Conservation (phyloP, 2,797 vertebrate species). For the Catostomus latipinnis region DNA sequence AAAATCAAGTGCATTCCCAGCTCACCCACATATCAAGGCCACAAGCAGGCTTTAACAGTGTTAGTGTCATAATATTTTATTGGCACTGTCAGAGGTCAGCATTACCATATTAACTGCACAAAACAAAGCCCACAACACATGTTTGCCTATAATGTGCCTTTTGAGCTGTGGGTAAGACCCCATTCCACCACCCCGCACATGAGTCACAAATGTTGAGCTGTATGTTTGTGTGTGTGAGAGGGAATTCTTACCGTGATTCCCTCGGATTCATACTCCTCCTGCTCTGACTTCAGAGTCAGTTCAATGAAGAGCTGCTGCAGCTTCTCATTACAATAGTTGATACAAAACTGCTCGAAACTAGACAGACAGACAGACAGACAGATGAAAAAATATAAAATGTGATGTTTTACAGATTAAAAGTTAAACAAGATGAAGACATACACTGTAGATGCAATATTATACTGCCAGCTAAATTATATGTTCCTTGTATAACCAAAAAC, state of each 20-base stretch:
- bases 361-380: not conserved
- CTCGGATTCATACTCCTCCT: slow-evolving; percentile 96
- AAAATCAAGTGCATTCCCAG: slow-evolving; percentile 30
- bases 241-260: slow-evolving; percentile 89
- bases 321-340: slow-evolving; percentile 98
- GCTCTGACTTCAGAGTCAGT: slow-evolving; percentile 94
- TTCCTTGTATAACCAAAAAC: no score
- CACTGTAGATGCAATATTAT: no score
- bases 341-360: slow-evolving; percentile 98
- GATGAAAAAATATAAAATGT: no score
- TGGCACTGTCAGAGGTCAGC: slow-evolving; percentile 34
- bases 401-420: not conserved
- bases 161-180: slow-evolving; percentile 52
- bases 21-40: slow-evolving; percentile 48
- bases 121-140: slow-evolving; percentile 56
- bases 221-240: not conserved
- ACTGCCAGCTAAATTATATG: no score
- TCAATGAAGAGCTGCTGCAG: slow-evolving; percentile 98
- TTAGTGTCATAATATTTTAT: slow-evolving; percentile 29
- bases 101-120: slow-evolving; percentile 61
- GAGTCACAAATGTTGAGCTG: not conserved
- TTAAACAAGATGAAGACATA: not conserved
- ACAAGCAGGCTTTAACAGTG: slow-evolving; percentile 50
- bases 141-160: slow-evolving; percentile 67
- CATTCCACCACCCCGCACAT: not conserved